phyloP scores from a whole-genome alignment of 2,797 vertebrate genomes.

The Sciurus carolinensis region DNA sequence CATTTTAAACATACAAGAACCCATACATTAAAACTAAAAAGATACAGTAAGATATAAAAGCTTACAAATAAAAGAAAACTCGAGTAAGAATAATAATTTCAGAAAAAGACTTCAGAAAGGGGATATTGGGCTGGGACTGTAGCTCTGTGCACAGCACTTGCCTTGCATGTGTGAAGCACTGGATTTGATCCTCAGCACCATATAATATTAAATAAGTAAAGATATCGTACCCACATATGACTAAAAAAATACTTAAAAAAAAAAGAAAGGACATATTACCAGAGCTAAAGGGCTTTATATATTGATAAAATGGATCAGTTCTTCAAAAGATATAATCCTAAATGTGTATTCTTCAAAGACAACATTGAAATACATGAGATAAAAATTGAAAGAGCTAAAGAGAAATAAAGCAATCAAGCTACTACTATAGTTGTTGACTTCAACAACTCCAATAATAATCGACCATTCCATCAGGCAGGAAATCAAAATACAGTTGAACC shows the following conservation, averaged over 20 bases:
- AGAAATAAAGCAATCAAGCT: not conserved
- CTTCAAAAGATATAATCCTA: not conserved
- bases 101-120: not conserved
- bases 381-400: not conserved
- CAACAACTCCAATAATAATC: not conserved
- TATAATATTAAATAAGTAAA: no score
- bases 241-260: no score
- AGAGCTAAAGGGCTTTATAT: not conserved
- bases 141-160: no score
- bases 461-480: not conserved
- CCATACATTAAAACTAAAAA: not conserved
- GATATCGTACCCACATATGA: no score
- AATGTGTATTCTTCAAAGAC: not conserved
- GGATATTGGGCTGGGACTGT: not conserved
- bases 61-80: not conserved
- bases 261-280: not conserved
- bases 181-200: no score
- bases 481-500: not conserved
- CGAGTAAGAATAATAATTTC: not conserved
- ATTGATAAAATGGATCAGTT: not conserved
- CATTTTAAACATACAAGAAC: not conserved
- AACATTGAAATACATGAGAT: not conserved
- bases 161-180: no score
- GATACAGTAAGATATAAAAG: not conserved
- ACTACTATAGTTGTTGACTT: not conserved